Evolutionary conservation across 2,113 vertebrate species (phyloP).

Genomic region (Diadophis punctatus): DNA sequence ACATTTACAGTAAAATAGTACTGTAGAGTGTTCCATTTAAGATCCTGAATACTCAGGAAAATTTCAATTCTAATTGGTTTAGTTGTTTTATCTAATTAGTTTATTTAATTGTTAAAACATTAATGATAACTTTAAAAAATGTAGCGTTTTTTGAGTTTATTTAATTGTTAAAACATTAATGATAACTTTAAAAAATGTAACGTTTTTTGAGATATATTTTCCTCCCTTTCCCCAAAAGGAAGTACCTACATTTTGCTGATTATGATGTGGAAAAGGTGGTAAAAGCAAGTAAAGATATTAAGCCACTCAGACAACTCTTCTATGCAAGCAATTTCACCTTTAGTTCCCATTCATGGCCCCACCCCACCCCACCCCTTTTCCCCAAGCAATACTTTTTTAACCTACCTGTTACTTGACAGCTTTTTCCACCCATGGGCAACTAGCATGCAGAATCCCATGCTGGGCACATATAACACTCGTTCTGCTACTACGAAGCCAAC

Average conservation of each 20-base stretch:
- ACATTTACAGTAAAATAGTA: background rate
- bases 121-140: no score
- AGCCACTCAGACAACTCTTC: background rate
- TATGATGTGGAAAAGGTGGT: background rate
- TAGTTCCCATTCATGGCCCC: background rate
- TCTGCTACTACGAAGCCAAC: slow-evolving; percentile 98
- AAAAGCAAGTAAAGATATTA: background rate
- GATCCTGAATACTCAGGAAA: background rate
- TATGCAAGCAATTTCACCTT: background rate
- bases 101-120: background rate
- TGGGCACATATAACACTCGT: slow-evolving; percentile 94
- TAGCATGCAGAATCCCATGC: slow-evolving; percentile 97
- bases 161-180: background rate
- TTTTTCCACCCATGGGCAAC: slow-evolving; percentile 92
- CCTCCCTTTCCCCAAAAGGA: background rate
- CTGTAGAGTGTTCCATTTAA: background rate
- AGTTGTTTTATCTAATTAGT: no score
- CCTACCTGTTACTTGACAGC: slow-evolving; percentile 81
- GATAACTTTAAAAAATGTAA: background rate
- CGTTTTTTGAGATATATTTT: background rate
- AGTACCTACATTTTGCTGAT: background rate
- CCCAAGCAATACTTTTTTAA: slow-evolving; percentile 28
- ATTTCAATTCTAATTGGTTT: background rate
- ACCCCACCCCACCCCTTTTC: background rate
- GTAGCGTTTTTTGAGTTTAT: no score